A percentile compares a stretch with the other conserved stretches of the same genome.
Conservation (phyloP, 2,113 vertebrate genomes). For the Mirza zaza region DNA sequence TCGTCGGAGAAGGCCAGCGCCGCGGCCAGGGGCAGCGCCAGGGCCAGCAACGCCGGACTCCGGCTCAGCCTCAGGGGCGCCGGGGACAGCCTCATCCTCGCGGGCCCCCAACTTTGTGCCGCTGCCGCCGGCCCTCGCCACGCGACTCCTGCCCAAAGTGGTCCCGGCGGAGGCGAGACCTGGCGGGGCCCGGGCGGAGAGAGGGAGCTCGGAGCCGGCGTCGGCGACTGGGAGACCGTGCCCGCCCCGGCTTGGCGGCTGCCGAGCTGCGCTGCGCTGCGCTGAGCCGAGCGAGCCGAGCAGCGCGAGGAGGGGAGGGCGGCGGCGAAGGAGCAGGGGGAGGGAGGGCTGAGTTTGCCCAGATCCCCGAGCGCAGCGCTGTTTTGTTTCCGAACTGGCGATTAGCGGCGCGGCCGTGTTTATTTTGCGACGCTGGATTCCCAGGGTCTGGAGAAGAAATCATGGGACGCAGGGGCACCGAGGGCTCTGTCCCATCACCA, state of each 20-base stretch:
- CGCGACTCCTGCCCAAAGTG: slow-evolving; percentile 43
- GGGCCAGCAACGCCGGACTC: slow-evolving; percentile 79
- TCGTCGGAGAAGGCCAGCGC: slow-evolving; percentile 92
- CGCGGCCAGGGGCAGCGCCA: slow-evolving; percentile 88
- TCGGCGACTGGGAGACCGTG: background rate
- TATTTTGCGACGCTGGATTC: slow-evolving; percentile 81
- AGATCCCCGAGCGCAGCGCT: slow-evolving; percentile 82
- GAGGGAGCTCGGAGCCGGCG: slow-evolving; percentile 22
- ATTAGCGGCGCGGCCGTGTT: slow-evolving; percentile 81
- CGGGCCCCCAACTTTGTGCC: slow-evolving; percentile 80
- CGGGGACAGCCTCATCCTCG: slow-evolving; percentile 81
- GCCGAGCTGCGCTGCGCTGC: slow-evolving; percentile 69
- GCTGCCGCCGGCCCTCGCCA: slow-evolving; percentile 28
- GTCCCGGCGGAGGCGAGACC: slow-evolving; percentile 35
- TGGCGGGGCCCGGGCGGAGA: background rate
- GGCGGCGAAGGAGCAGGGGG: slow-evolving; percentile 38
- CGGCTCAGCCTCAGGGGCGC: slow-evolving; percentile 70
- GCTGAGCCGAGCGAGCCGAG: slow-evolving; percentile 44
- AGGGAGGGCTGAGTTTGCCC: slow-evolving; percentile 81
- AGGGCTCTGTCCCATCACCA: slow-evolving; percentile 69
- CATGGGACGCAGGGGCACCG: slow-evolving; percentile 73
- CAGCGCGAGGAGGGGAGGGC: slow-evolving; percentile 67
- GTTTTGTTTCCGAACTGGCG: slow-evolving; percentile 84
- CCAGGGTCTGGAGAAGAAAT: slow-evolving; percentile 77
- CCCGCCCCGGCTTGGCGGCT: slow-evolving; percentile 52